Evolutionary conservation across 2,888 invertebrate species (phyloP), one percentile per base, ranked within the genome.

Genomic region (Fragum fragum): DNA sequence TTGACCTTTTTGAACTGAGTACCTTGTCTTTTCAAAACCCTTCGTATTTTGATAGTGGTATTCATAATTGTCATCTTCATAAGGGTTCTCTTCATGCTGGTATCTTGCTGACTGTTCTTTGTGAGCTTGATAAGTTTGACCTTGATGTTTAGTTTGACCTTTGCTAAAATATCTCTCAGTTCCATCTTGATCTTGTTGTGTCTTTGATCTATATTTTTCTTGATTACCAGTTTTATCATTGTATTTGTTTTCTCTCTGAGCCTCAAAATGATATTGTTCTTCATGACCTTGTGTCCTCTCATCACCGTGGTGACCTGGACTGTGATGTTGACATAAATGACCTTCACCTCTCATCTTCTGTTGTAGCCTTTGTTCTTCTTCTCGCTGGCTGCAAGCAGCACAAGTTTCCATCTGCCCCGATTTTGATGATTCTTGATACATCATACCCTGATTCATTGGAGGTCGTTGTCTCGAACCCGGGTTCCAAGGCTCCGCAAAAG

Each of bases 401-500:
- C 83, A 83, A 21, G 32, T 70, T 14, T 76, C 76, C 21, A 28
- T 23, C 47, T 47, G 47, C 21, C 28, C 42, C 9, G 29, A 26
- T 16, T 29, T 55, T 3, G 7, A 7, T 28, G 47, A 57, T 1
- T 73, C 69, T 29, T 39, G 69, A 23, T 68, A 68, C 66, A 42
- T 42, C 42, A 42, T 42, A 2, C 42, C 66, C 29, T 61, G 61
- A 29, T n/a, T 32, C 61, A 61, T 32, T 0, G 61, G 61, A n/a
- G 42, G 76, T 28, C 70, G 39, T 6, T 57, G 69, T 28, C 53
- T 32, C 16, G 79, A 36, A 1, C 47, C 53, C 21, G 81, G 83
- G n/a, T 77, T 79, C 85, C 86, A 88, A 16, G 87, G 76, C 28
- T 89, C 89, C 32, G 86, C 86, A 68, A 75, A 88, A 1, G 89